phyloP scores from a whole-genome alignment of 2,113 vertebrate species.

The zebrafish (Danio rerio) region GRCz12tu NC_133200.1:5059001-5059500 shows the following conservation, averaged over 20 bases:
- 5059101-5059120: background rate
- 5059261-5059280: background rate
- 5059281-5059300: background rate
- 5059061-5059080: constrained; percentile 13
- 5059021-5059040: constrained; percentile 4
- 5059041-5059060: constrained; percentile 28
- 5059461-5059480: too few species aligned
- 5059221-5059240: background rate
- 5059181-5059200: background rate
- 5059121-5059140: constrained; percentile 10
- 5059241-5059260: background rate
- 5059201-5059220: background rate
- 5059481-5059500: too few species aligned
- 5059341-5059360: background rate
- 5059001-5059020: constrained; percentile 20
- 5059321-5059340: background rate
- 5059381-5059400: background rate
- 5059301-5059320: background rate
- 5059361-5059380: background rate
- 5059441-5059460: background rate
- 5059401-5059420: background rate
- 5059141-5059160: background rate
- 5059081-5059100: background rate
- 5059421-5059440: background rate
- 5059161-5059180: background rate